Evolutionary conservation across 2,797 vertebrate species (phyloP).

Genomic region (Phrynocephalus forsythii): DNA sequence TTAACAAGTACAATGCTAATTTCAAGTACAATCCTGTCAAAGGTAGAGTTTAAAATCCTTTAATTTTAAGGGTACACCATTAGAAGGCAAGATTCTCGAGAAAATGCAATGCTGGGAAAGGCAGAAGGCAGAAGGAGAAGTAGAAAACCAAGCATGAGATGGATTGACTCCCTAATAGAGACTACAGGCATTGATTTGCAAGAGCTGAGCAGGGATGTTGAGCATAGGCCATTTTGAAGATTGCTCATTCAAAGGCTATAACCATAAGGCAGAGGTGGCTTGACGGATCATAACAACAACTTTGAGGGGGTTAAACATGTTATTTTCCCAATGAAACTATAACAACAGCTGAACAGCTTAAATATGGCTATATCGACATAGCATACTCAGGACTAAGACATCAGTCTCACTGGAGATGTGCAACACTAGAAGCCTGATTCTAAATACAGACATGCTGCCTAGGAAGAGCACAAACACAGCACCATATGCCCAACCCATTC

Average conservation of each 20-base stretch:
- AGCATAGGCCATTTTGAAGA: no score
- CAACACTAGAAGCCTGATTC: not conserved
- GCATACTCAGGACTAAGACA: not conserved
- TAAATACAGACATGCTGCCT: not conserved
- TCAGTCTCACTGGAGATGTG: not conserved
- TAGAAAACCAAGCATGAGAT: no score
- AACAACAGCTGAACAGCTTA: not conserved
- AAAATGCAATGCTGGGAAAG: no score
- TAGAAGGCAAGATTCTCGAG: no score
- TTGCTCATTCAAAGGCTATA: no score
- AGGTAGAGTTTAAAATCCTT: not conserved
- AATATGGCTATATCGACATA: not conserved
- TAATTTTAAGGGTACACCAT: not conserved
- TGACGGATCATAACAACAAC: no score
- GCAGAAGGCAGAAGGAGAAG: no score
- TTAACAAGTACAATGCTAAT: not conserved
- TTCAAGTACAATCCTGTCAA: not conserved
- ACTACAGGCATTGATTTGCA: no score
- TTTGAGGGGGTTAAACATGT: not conserved
- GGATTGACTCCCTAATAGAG: no score
- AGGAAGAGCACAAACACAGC: not conserved
- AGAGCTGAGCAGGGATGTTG: no score
- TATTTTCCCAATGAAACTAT: not conserved
- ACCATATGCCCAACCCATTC: not conserved
- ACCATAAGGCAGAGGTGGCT: no score